These are phyloP conservation scores for Octodon degus DNA, from an alignment of 2,113 vertebrate species.

Conservation along the genomic window DNA sequence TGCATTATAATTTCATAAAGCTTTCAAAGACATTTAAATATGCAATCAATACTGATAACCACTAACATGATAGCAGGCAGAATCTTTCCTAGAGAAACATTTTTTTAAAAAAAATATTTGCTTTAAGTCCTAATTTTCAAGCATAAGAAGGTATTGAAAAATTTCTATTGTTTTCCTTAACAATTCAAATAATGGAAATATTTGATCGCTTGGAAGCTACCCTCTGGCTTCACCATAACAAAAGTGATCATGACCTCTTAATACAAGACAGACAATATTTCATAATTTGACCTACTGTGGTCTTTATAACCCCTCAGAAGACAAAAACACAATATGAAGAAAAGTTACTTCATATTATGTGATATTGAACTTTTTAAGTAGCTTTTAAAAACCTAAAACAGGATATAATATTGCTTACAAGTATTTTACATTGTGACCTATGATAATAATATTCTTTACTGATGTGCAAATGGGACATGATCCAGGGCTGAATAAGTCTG, in stretches of 20 bases:
- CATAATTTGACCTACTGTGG: slow-evolving; percentile 7
- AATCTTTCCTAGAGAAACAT: not conserved
- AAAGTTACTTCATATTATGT: slow-evolving; percentile 39
- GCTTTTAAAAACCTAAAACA: not conserved
- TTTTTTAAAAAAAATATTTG: not conserved
- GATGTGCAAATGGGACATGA: not conserved
- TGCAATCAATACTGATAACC: not conserved
- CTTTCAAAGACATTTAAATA: not conserved
- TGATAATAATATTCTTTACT: not conserved
- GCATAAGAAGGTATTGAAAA: not conserved
- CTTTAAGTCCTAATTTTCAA: not conserved
- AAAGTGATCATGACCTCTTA: not conserved
- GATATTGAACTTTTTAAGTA: not conserved
- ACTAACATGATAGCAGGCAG: not conserved
- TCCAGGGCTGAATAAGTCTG: not conserved
- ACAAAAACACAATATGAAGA: not conserved
- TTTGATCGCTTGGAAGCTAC: not conserved
- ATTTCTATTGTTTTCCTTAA: not conserved
- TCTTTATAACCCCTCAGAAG: not conserved
- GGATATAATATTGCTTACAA: not conserved
- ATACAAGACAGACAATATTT: not conserved
- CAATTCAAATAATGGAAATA: slow-evolving; percentile 22
- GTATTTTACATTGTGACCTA: not conserved
- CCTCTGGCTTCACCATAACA: not conserved
- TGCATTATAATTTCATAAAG: not conserved